Evolutionary conservation across 2,888 invertebrate species (phyloP), one percentile per base, ranked within the genome.

Genomic region (Apodemia duryi): DNA sequence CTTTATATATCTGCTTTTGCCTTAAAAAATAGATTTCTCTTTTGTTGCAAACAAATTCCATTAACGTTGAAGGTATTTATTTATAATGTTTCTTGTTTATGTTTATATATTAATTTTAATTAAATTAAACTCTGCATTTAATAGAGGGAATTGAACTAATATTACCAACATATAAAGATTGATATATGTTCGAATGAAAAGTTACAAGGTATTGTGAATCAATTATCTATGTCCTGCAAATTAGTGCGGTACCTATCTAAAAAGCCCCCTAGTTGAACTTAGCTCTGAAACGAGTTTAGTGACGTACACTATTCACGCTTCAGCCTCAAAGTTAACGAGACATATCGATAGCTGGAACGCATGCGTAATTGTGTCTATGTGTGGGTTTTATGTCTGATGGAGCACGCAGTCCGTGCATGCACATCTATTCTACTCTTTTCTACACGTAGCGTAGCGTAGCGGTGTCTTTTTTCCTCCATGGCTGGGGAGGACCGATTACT

Each of bases 391-490:
- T 76, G 85, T 84, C 85, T 88, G 80, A 79, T 70, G 71, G 75
- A 83, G 76, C 91, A 90, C 88, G 91, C 86, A 83, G 80, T 71
- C 80, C 70, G 75, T 78, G 86, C 91, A 84, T 90, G 91, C 77
- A 75, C 78, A 76, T 82, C 75, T 76, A 66, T 70, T 81, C 72
- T 70, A 88, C 88, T 84, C 87, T 74, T 83, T 76, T 65, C 67
- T 65, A 69, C 64, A 67, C 70, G 78, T 86, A 81, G 74, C 73
- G 76, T 68, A 77, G 73, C 70, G 78, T 86, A 81, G 74, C 73
- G 76, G 68, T 77, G 73, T 86, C 82, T 76, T 77, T 68, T 71
- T 85, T 78, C 49, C 64, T 68, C 69, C 67, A 73, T 64, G 65
- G 72, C 80, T 77, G 86, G 87, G 87, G 86, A 86, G 81, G 80